A percentile compares a stretch with the other conserved stretches of the same genome.
Evolutionary conservation across 2,797 vertebrate genomes (phyloP).

Genomic region (Microctenopoma steveboyesi): DNA sequence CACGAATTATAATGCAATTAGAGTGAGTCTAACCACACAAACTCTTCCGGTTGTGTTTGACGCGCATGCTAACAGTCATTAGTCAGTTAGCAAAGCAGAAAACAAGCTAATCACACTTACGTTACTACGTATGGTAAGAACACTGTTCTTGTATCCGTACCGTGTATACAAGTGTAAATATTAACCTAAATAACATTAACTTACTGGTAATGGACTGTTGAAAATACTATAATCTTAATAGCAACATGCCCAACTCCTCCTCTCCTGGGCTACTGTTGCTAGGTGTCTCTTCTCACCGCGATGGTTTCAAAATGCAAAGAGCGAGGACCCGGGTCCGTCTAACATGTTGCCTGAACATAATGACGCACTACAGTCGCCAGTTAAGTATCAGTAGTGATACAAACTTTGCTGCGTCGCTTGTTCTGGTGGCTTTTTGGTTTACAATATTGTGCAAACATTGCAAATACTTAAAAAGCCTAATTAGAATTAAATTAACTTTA

Average conservation of each 20-base stretch:
- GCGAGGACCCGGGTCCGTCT: slow-evolving; percentile 66
- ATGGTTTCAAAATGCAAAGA: slow-evolving; percentile 78
- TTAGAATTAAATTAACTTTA: no score
- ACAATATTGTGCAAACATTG: no score
- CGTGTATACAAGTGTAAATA: neutral
- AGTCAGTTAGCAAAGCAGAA: slow-evolving; percentile 54
- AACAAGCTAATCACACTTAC: slow-evolving; percentile 52
- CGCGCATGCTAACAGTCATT: slow-evolving; percentile 56
- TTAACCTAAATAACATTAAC: neutral
- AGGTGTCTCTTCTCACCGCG: slow-evolving; percentile 76
- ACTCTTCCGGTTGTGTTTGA: neutral
- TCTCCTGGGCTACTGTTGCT: slow-evolving; percentile 61
- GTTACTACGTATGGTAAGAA: neutral
- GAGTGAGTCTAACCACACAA: neutral
- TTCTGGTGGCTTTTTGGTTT: no score
- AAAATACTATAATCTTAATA: slow-evolving; percentile 20
- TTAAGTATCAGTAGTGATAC: no score
- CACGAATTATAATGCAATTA: neutral
- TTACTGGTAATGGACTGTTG: neutral
- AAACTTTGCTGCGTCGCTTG: neutral
- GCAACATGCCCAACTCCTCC: slow-evolving; percentile 67
- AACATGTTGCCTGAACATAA: slow-evolving; percentile 69
- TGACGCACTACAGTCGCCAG: neutral
- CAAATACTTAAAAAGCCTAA: no score
- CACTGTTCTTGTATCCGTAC: neutral